phyloP scores from a whole-genome alignment of 2,888 invertebrate genomes.

The Callosobruchus maculatus region DNA sequence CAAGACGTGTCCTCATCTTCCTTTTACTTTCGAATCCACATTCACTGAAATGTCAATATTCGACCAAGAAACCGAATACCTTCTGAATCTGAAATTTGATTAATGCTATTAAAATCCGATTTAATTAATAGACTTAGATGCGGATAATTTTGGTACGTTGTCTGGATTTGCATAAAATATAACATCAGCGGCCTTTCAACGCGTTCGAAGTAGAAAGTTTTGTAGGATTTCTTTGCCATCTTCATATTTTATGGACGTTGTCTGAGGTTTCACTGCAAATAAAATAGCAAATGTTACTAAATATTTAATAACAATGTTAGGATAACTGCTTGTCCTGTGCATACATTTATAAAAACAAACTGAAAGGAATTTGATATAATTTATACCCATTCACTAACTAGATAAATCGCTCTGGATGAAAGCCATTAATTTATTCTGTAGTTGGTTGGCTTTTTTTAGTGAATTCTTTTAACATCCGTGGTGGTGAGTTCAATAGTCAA shows the following conservation, averaged over 20 bases:
- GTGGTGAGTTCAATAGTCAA: too few species aligned
- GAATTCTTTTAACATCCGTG: too few species aligned
- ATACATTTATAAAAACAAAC: too few species aligned
- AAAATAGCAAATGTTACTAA: background rate
- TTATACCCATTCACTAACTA: too few species aligned
- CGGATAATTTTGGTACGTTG: background rate
- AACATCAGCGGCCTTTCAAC: background rate
- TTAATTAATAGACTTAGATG: background rate
- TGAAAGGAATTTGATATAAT: too few species aligned
- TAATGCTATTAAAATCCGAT: background rate
- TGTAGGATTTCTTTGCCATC: background rate
- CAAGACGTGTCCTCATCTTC: background rate
- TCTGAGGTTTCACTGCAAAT: background rate
- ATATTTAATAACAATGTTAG: too few species aligned
- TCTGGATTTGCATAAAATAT: background rate
- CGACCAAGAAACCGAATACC: background rate
- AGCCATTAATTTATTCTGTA: too few species aligned
- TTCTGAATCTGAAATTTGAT: background rate
- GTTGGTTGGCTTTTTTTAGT: too few species aligned
- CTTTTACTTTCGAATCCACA: background rate
- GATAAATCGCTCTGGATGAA: too few species aligned
- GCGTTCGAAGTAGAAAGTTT: background rate
- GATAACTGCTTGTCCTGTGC: too few species aligned
- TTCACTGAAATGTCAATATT: background rate
- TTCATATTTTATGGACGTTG: background rate